These are phyloP conservation scores for Hermaeophaga mercurialis DNA, from an alignment of 2,888 invertebrate genomes.

Conservation along the genomic window DNA sequence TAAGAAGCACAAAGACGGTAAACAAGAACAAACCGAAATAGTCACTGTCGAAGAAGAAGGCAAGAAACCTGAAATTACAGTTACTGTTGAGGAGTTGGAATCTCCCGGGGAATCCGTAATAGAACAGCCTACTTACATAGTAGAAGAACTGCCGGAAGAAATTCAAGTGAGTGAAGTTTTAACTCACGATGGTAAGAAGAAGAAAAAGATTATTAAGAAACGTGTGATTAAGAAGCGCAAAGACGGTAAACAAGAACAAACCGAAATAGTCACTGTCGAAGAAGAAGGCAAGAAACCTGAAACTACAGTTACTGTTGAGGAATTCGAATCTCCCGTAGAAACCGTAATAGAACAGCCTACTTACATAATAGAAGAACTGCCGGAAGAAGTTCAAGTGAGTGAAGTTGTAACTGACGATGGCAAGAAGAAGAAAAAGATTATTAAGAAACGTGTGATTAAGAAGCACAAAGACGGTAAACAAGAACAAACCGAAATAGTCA, in stretches of 20 bases:
- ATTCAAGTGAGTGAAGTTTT: slow-evolving; percentile 44
- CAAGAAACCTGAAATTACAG: slow-evolving; percentile 58
- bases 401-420: slow-evolving; percentile 42
- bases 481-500: slow-evolving; percentile 47
- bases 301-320: slow-evolving; percentile 41
- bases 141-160: slow-evolving; percentile 45
- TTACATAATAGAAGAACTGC: slow-evolving; percentile 41
- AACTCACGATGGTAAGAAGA: slow-evolving; percentile 54
- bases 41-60: slow-evolving; percentile 57
- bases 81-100: slow-evolving; percentile 54
- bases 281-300: slow-evolving; percentile 52
- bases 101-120: slow-evolving; percentile 39
- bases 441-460: slow-evolving; percentile 56
- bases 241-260: slow-evolving; percentile 56
- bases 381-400: slow-evolving; percentile 46
- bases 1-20: slow-evolving; percentile 52
- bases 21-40: slow-evolving; percentile 52
- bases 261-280: slow-evolving; percentile 55
- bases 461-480: slow-evolving; percentile 51
- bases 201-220: slow-evolving; percentile 52
- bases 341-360: slow-evolving; percentile 29
- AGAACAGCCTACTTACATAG: slow-evolving; percentile 37
- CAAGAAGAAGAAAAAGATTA: slow-evolving; percentile 45
- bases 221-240: slow-evolving; percentile 52
- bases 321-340: slow-evolving; percentile 43